phyloP scores from a whole-genome alignment of 2,113 vertebrate genomes.

The Halichoeres trimaculatus region DNA sequence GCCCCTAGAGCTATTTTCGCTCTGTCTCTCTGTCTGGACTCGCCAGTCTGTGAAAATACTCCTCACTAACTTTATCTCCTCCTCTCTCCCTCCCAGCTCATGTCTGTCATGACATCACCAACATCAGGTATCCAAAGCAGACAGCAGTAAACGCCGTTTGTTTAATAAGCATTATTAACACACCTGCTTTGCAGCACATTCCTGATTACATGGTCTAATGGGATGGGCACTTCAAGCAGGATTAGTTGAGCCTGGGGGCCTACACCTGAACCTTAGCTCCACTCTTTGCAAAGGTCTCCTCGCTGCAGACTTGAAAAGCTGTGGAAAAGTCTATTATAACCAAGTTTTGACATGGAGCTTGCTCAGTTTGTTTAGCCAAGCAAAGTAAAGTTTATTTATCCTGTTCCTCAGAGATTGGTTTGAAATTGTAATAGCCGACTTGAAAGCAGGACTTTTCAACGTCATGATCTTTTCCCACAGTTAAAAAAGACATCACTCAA shows the following conservation, averaged over 20 bases:
- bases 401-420: conserved; percentile 6
- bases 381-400: conserved; percentile 15
- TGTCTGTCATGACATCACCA: conserved; percentile 75
- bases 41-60: conserved; percentile 80
- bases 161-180: conserved; percentile 81
- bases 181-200: conserved; percentile 84
- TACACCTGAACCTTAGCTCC: conserved; percentile 89
- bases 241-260: conserved; percentile 82
- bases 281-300: conserved; percentile 51
- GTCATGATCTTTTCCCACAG: not conserved
- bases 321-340: conserved; percentile 43
- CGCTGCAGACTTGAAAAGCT: conserved; percentile 35
- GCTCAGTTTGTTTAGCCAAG: conserved; percentile 23
- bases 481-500: too few relatives aligned
- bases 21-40: conserved; percentile 79
- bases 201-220: conserved; percentile 80
- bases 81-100: conserved; percentile 53
- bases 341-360: conserved; percentile 9
- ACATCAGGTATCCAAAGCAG: conserved; percentile 81
- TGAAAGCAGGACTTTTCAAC: too few relatives aligned
- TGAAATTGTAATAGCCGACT: not conserved
- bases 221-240: conserved; percentile 76
- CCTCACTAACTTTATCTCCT: conserved; percentile 69
- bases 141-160: conserved; percentile 79
- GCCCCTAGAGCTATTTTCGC: conserved; percentile 82